Percentiles rank a stretch among this genome's conserved stretches.
These are phyloP conservation scores for Ligdia adustata DNA, from an alignment of 2,888 invertebrate species.

Conservation along the genomic window DNA sequence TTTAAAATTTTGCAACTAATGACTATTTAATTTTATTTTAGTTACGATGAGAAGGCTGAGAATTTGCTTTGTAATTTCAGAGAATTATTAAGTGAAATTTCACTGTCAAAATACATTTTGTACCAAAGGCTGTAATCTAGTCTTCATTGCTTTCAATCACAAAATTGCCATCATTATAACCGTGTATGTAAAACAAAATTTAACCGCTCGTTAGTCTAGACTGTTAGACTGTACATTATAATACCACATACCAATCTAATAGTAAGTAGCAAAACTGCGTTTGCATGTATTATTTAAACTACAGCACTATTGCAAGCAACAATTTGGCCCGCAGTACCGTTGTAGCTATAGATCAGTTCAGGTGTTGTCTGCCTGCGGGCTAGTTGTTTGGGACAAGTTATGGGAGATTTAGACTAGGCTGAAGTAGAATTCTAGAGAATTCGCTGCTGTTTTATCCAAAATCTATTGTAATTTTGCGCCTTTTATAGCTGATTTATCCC, in stretches of 20 bases:
- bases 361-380: constrained; percentile 79
- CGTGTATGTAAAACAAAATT: constrained; percentile 4
- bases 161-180: constrained; percentile 1
- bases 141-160: no score
- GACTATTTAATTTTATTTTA: no score
- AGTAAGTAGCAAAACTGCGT: constrained; percentile 22
- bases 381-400: constrained; percentile 47
- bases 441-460: not conserved
- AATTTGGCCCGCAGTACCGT: constrained; percentile 80
- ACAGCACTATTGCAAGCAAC: constrained; percentile 73
- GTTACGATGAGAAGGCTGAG: no score
- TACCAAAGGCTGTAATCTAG: no score
- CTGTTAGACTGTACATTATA: constrained; percentile 8
- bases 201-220: constrained; percentile 15
- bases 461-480: not conserved
- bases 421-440: not conserved
- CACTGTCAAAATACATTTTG: no score
- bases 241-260: constrained; percentile 14
- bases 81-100: no score
- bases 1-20: no score
- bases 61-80: no score
- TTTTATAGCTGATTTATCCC: no score
- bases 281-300: constrained; percentile 55
- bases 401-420: not conserved
- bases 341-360: constrained; percentile 77